Evolutionary conservation across 2,113 vertebrate genomes (phyloP).

Genomic region (Nannospalax galili): DNA sequence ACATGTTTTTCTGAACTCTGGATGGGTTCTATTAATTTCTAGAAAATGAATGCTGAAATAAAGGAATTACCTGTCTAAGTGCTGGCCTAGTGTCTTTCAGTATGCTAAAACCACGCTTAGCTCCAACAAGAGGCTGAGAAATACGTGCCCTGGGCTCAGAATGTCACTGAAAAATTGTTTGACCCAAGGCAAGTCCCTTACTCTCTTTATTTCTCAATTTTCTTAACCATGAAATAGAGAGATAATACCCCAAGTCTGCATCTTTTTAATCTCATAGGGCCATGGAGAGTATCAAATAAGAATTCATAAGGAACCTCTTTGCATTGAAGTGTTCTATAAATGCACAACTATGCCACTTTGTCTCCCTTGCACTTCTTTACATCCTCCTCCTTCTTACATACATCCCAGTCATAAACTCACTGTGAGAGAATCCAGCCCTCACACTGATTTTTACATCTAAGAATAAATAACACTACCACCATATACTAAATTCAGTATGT

Average conservation of each 20-base stretch:
- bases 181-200: constrained; percentile 50
- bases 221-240: constrained; percentile 57
- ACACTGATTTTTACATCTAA: neutral
- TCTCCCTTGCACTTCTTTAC: neutral
- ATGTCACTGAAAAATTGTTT: constrained; percentile 11
- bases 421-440: neutral
- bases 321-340: neutral
- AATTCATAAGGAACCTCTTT: constrained; percentile 37
- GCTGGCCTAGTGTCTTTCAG: neutral
- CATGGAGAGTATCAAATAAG: constrained; percentile 28
- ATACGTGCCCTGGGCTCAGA: neutral
- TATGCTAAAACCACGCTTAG: neutral
- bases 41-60: neutral
- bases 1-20: neutral
- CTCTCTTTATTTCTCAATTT: constrained; percentile 57
- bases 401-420: neutral
- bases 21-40: neutral
- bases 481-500: neutral
- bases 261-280: neutral
- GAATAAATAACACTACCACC: neutral
- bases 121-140: neutral
- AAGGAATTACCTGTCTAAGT: neutral
- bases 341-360: neutral
- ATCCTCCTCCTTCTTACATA: neutral
- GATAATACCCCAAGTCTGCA: constrained; percentile 53